Evolutionary conservation across 2,888 invertebrate species (phyloP).

Genomic region (Limnephilus marmoratus): DNA sequence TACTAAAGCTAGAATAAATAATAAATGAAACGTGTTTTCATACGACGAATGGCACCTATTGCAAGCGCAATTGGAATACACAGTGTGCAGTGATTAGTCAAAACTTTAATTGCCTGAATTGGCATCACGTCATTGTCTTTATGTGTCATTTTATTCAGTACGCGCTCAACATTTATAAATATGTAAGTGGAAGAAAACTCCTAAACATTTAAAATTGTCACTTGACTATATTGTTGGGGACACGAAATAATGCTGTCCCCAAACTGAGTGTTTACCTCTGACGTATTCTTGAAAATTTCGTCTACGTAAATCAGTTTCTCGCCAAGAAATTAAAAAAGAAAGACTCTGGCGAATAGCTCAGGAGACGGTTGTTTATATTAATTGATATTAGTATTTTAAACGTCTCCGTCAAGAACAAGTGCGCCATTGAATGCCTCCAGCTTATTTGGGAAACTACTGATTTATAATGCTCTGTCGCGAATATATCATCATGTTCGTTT

Average conservation of each 20-base stretch:
- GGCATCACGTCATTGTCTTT: background rate
- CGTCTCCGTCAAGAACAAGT: constrained; percentile 14
- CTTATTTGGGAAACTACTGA: constrained; percentile 33
- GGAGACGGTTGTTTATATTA: constrained; percentile 27
- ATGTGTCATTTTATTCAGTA: background rate
- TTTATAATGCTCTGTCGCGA: constrained; percentile 14
- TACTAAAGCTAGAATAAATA: background rate
- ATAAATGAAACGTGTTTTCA: background rate
- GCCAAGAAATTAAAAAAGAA: constrained; percentile 31
- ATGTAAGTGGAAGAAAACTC: background rate
- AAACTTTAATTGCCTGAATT: background rate
- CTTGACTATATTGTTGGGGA: background rate
- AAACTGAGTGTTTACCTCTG: background rate
- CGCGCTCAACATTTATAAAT: background rate
- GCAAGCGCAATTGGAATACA: background rate
- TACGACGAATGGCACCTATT: background rate
- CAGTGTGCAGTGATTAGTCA: background rate
- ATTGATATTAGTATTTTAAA: constrained; percentile 42
- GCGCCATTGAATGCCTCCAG: background rate
- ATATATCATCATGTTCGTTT: constrained; percentile 32
- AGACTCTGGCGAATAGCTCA: background rate
- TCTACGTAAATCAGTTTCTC: constrained; percentile 46
- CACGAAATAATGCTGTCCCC: background rate
- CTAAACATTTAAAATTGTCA: background rate
- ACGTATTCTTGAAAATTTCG: background rate